Conservation (phyloP, 2,113 vertebrate species). For the Tichodroma muraria region DNA sequence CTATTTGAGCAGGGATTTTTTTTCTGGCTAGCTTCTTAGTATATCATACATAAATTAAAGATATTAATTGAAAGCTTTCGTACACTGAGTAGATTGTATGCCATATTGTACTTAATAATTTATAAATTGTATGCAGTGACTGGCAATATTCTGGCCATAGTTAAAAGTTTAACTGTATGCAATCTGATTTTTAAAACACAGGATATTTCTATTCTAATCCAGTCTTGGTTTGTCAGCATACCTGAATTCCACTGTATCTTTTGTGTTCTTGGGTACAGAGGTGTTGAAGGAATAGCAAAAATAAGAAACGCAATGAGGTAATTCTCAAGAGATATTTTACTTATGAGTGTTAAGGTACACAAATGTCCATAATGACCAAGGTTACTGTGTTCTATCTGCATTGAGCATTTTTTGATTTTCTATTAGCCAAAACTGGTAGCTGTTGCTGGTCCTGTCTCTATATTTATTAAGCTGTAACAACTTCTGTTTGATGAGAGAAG, state of each 20-base stretch:
- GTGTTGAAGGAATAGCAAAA: not conserved
- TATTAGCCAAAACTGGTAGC: not conserved
- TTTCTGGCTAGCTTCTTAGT: not conserved
- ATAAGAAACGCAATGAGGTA: not conserved
- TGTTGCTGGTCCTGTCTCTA: not conserved
- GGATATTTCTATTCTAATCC: not conserved
- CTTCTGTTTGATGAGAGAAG: not conserved
- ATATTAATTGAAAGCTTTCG: not conserved
- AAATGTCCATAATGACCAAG: not conserved
- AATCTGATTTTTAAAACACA: not conserved
- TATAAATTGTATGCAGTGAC: not conserved
- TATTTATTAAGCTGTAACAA: not conserved
- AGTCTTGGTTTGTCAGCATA: not conserved
- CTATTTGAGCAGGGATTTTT: not conserved
- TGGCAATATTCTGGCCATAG: not conserved
- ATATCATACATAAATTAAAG: not conserved
- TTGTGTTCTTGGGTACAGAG: not conserved
- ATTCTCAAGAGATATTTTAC: not conserved
- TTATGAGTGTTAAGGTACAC: not conserved
- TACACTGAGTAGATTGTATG: not conserved
- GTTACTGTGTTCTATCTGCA: not conserved
- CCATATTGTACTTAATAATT: not conserved
- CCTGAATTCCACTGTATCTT: not conserved
- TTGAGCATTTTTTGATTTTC: not conserved
- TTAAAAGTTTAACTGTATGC: not conserved